A percentile compares a stretch with the other conserved stretches of the same genome.
Conservation (phyloP, 1,140 invertebrate genomes). For the Oscheius sp. region DNA sequence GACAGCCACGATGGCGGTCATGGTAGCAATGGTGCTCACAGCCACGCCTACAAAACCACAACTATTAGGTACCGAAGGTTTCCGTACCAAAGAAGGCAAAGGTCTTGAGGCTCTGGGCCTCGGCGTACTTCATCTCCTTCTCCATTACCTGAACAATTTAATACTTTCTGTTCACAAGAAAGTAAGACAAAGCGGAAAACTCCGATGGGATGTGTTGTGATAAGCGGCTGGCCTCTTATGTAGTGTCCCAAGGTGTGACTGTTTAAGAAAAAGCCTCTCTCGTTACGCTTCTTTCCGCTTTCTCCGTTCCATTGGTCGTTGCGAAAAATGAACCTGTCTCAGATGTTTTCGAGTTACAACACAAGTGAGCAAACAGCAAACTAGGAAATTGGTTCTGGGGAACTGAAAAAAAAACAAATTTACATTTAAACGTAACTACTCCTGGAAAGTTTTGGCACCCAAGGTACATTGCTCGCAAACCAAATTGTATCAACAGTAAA, state of each 20-base stretch:
- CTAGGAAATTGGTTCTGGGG: too few species aligned
- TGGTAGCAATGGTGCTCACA: constrained; percentile 48
- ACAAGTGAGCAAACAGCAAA: too few species aligned
- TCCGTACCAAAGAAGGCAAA: constrained; percentile 48
- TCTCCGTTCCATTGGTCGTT: too few species aligned
- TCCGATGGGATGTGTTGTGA: too few species aligned
- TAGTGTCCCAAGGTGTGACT: constrained; percentile 1
- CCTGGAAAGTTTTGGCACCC: too few species aligned
- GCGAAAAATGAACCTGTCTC: too few species aligned
- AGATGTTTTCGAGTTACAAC: too few species aligned
- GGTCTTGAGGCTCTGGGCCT: constrained; percentile 41
- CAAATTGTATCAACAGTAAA: too few species aligned
- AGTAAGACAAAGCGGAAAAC: not conserved
- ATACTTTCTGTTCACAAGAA: not conserved
- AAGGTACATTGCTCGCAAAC: too few species aligned
- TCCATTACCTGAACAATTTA: constrained; percentile 14
- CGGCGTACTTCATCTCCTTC: constrained; percentile 24
- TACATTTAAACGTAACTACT: too few species aligned
- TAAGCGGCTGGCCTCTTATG: not conserved
- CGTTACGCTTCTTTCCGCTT: too few species aligned
- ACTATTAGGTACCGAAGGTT: not conserved
- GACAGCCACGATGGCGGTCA: constrained; percentile 52
- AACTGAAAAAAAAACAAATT: too few species aligned
- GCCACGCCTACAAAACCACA: constrained; percentile 42
- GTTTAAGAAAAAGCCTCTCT: constrained; percentile 4